These are phyloP conservation scores for Eufriesea mexicana DNA, from an alignment of 1,140 invertebrate genomes.

Conservation along the genomic window DNA sequence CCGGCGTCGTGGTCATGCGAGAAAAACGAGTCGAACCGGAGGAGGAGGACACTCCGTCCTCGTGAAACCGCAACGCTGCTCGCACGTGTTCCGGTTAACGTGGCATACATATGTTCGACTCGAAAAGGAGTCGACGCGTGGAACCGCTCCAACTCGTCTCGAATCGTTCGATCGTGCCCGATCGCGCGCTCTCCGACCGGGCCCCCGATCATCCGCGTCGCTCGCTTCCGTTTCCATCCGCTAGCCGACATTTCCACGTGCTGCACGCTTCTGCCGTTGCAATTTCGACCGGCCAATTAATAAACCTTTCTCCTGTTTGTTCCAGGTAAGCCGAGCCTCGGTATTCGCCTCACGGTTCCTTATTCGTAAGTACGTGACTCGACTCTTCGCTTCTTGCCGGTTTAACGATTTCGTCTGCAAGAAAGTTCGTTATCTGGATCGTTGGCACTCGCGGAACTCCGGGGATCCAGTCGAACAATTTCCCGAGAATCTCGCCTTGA, in stretches of 20 bases:
- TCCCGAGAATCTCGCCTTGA: not conserved
- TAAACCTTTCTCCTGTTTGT: conserved; percentile 35
- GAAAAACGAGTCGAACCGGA: conserved; percentile 45
- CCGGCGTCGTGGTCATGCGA: conserved; percentile 1
- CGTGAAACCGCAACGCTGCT: conserved; percentile 38
- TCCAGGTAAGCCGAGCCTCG: conserved; percentile 53
- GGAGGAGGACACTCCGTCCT: too few relatives aligned
- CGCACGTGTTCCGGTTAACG: conserved; percentile 51
- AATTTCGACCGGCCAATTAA: conserved; percentile 3
- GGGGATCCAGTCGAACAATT: not conserved
- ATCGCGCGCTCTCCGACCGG: conserved; percentile 19
- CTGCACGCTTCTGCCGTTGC: not conserved
- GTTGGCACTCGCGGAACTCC: not conserved
- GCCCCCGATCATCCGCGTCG: too few relatives aligned
- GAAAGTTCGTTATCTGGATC: not conserved
- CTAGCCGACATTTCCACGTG: too few relatives aligned
- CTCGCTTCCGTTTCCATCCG: not conserved
- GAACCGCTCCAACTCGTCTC: conserved; percentile 23
- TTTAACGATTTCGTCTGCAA: conserved; percentile 16
- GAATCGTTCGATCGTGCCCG: conserved; percentile 50
- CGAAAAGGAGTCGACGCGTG: conserved; percentile 39
- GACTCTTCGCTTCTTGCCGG: not conserved
- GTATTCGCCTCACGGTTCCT: conserved; percentile 6
- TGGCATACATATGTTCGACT: conserved; percentile 31
- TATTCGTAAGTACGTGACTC: conserved; percentile 52